phyloP scores from a whole-genome alignment of 1,140 invertebrate genomes.

The Hydropsyche tenuis region DNA sequence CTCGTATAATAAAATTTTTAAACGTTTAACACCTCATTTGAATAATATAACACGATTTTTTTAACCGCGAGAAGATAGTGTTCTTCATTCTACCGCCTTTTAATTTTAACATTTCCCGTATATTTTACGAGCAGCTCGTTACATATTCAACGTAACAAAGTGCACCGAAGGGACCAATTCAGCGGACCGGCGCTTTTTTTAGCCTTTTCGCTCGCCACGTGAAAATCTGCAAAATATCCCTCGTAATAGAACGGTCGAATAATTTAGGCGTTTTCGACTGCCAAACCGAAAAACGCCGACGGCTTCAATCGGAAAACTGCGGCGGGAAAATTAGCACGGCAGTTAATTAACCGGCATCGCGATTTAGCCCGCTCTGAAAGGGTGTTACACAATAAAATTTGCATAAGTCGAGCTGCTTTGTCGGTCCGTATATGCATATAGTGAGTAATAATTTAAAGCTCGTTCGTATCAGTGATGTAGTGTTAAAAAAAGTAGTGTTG shows the following conservation, averaged over 20 bases:
- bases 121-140: constrained; percentile 1
- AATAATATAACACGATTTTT: no score
- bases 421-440: no score
- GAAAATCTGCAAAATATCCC: constrained; percentile 12
- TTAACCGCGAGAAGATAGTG: neutral
- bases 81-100: neutral
- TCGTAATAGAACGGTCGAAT: neutral
- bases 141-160: constrained; percentile 11
- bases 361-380: neutral
- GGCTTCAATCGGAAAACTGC: no score
- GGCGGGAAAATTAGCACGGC: no score
- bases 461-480: no score
- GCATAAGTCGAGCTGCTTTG: constrained; percentile 3
- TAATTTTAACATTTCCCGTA: neutral
- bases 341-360: no score
- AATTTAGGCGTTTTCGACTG: neutral
- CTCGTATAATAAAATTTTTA: no score
- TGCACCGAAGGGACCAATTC: constrained; percentile 8
- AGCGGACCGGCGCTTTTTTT: neutral
- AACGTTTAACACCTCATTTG: no score
- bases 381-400: constrained; percentile 21
- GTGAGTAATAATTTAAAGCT: no score
- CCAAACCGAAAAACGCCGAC: neutral
- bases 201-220: neutral
- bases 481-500: no score